These are phyloP conservation scores for Sigmodon hispidus DNA, from an alignment of 2,113 vertebrate genomes.

Conservation along the genomic window DNA sequence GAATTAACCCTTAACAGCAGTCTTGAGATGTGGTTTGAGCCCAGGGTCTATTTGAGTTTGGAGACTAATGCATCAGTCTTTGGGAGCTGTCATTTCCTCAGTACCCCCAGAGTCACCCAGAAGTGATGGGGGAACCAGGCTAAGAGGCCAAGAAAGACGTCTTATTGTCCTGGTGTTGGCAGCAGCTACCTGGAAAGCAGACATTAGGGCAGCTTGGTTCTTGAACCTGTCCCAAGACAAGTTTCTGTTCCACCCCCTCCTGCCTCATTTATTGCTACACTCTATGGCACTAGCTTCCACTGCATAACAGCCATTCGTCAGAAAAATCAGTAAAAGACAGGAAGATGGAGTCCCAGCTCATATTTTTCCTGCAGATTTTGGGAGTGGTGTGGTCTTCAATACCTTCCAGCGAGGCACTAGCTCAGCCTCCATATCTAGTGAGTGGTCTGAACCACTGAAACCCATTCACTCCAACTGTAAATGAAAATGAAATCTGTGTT, in stretches of 20 bases:
- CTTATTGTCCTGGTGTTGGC: neutral
- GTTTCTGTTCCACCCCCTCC: neutral
- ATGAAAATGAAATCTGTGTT: neutral
- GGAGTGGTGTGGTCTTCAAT: neutral
- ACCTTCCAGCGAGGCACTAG: neutral
- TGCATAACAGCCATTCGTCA: neutral
- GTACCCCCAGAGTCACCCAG: neutral
- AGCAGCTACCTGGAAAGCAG: neutral
- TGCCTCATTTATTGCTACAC: neutral
- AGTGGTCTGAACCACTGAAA: neutral
- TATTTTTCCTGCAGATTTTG: neutral
- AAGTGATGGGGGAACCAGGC: neutral
- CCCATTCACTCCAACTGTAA: neutral
- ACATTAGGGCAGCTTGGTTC: neutral
- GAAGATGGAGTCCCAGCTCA: neutral
- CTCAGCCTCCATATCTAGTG: neutral
- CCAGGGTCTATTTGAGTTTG: neutral
- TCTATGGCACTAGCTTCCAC: neutral
- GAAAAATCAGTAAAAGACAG: neutral
- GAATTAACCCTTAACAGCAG: neutral
- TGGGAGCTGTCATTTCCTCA: neutral
- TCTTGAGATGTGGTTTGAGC: neutral
- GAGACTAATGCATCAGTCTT: neutral
- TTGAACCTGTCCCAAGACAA: neutral
- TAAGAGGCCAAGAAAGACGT: neutral